Conservation (phyloP, 2,888 invertebrate species). For the Apantesis nais region DNA sequence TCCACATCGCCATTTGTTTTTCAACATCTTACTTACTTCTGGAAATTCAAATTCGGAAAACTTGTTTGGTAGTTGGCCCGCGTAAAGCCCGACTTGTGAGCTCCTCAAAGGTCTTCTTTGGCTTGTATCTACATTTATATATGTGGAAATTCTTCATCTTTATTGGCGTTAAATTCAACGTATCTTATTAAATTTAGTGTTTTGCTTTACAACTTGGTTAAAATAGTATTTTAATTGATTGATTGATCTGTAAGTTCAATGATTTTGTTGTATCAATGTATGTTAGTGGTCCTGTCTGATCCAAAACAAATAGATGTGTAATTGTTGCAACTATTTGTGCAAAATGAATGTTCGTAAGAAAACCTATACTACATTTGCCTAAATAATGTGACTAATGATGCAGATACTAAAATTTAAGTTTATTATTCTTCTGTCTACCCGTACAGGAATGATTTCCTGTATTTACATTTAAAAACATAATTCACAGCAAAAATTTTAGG, state of each 20-base stretch:
- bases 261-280: too few relatives aligned
- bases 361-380: too few relatives aligned
- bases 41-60: slow-evolving; percentile 68
- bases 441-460: too few relatives aligned
- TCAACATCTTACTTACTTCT: slow-evolving; percentile 66
- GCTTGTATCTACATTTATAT: slow-evolving; percentile 48
- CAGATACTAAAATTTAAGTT: too few relatives aligned
- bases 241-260: too few relatives aligned
- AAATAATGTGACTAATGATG: too few relatives aligned
- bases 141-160: neutral
- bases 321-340: too few relatives aligned
- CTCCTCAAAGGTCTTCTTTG: slow-evolving; percentile 59
- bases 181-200: neutral
- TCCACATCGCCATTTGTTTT: slow-evolving; percentile 74
- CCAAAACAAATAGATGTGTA: too few relatives aligned
- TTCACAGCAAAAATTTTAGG: neutral
- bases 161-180: neutral
- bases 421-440: too few relatives aligned
- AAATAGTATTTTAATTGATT: too few relatives aligned
- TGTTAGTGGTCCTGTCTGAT: too few relatives aligned
- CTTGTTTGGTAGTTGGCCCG: slow-evolving; percentile 59
- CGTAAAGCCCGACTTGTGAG: slow-evolving; percentile 54
- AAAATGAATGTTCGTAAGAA: too few relatives aligned
- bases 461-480: neutral
- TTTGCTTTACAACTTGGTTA: neutral